Base-by-base conservation (phyloP, 2,113 vertebrate species). In the Uria aalge region DNA sequence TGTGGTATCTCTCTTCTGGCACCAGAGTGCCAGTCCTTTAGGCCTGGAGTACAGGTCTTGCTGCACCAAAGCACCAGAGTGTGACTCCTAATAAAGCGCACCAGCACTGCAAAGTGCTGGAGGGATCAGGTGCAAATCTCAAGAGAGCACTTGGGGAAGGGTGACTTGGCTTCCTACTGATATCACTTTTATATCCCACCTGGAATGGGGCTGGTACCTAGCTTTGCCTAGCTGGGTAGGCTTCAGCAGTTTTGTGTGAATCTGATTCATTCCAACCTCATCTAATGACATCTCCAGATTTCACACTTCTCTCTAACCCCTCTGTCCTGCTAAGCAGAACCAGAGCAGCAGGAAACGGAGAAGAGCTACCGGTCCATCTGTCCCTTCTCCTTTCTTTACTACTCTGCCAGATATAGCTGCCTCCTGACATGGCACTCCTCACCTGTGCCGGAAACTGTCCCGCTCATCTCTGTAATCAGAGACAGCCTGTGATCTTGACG, bases 401-500 rank as follows among this genome's bases (percentile, higher is more conserved):
- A 2, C 36, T 74, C 41, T 55, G 73, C 66, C 87, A 94, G 79
- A 26, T 2, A n/a, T 4, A 89, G 72, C 68, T 50, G 59, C 53
- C 50, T 91, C 29, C 24, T 27, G 30, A 1, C 14, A 52, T 1
- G 4, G 66, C 9, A n/a, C 62, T 94, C 72, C 95, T 93, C 85
- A 98, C 98, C 98, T 98, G 94, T 98, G 98, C 88, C 97, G 95
- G 95, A 98, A 98, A 90, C 95, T 97, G 72, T 98, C 98, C 43
- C 92, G 95, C 20, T 98, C 98, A 6, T 98, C 98, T 38, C 98
- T 98, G 82, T 97, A 98, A 20, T 98, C 98, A 48, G 98, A 95
- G 45, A 97, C 97, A 12, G 98, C 96, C 48, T 97, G 97, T 2
- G 98, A 98, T 8, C 98, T 98, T 16, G 97, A 98, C 0, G 98